Evolutionary conservation across 92 coral and sea anemone genomes (phyloP).

Genomic region (Hydrozoanthus gracilis): DNA sequence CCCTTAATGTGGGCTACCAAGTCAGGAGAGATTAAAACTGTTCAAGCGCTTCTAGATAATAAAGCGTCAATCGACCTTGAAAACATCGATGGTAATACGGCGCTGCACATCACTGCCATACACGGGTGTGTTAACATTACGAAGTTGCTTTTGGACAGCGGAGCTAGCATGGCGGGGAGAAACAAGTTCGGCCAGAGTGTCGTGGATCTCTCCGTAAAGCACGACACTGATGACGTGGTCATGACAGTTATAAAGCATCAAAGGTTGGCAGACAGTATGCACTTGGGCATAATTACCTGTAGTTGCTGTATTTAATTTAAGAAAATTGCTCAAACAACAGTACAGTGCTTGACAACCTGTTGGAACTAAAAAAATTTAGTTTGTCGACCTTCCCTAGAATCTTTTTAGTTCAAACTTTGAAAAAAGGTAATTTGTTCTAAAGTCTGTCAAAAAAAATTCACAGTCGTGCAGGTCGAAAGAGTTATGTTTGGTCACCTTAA

Average conservation of each 20-base stretch:
- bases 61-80: conserved; percentile 58
- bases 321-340: too few species aligned
- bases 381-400: too few species aligned
- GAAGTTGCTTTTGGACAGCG: conserved; percentile 49
- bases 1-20: conserved; percentile 88
- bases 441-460: too few species aligned
- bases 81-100: conserved; percentile 66
- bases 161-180: conserved; percentile 43
- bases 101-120: conserved; percentile 64
- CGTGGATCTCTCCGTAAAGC: conserved; percentile 60
- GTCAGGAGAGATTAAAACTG: conserved; percentile 70
- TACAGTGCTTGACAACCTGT: too few species aligned
- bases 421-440: too few species aligned
- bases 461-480: too few species aligned
- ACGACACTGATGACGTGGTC: conserved; percentile 59
- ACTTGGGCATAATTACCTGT: too few species aligned
- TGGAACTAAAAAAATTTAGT: too few species aligned
- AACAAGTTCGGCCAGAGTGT: conserved; percentile 56
- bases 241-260: conserved; percentile 66
- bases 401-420: too few species aligned
- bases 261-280: conserved; percentile 27
- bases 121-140: conserved; percentile 49
- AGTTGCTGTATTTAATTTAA: too few species aligned
- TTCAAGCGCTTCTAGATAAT: conserved; percentile 49
- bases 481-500: too few species aligned